A percentile compares a stretch with the other conserved stretches of the same genome.
phyloP scores from a whole-genome alignment of 2,888 invertebrate species.

The Psococerastis gibbosa region DNA sequence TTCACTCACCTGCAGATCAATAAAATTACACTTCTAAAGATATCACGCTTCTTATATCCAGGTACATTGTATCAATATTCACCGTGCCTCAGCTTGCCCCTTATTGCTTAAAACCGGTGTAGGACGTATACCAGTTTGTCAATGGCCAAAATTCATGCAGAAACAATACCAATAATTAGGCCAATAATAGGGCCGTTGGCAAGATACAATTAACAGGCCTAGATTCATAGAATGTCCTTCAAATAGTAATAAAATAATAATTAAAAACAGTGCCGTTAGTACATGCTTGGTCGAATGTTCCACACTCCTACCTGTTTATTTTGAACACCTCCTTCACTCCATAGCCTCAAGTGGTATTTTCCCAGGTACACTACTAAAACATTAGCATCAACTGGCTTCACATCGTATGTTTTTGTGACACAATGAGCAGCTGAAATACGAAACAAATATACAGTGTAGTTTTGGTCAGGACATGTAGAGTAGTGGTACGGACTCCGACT shows the following conservation, averaged over 20 bases:
- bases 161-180: no score
- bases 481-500: no score
- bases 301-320: conserved; percentile 20
- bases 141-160: no score
- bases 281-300: neutral
- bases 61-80: no score
- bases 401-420: conserved; percentile 28
- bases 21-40: conserved; percentile 4
- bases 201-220: no score
- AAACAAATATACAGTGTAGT: neutral
- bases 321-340: conserved; percentile 23
- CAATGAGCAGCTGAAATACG: conserved; percentile 37
- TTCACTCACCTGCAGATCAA: conserved; percentile 24
- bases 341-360: conserved; percentile 22
- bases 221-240: no score
- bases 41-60: no score
- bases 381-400: conserved; percentile 21
- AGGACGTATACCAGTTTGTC: no score
- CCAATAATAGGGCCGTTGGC: no score
- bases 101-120: no score
- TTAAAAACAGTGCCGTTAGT: neutral
- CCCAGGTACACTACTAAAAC: conserved; percentile 25
- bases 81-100: no score
- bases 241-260: no score
- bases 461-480: neutral